phyloP scores from a whole-genome alignment of 2,113 vertebrate species.

The Pseudorectes ferrugineus region DNA sequence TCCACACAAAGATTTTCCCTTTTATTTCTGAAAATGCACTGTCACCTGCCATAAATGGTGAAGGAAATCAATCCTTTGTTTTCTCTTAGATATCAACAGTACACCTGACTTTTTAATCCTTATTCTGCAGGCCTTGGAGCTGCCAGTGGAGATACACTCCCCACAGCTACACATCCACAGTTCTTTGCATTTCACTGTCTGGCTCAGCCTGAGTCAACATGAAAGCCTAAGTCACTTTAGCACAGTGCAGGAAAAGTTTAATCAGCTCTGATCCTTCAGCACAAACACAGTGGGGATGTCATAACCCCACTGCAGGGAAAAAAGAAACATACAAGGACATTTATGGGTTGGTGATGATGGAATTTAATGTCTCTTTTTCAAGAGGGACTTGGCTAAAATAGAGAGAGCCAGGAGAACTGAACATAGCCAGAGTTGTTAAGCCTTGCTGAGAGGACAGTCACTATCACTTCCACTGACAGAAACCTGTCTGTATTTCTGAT shows the following conservation, averaged over 20 bases:
- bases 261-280: neutral
- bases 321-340: neutral
- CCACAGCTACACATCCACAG: neutral
- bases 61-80: neutral
- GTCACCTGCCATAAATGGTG: accelerated
- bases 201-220: neutral
- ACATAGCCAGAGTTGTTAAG: neutral
- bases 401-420: neutral
- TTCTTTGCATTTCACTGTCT: neutral
- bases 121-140: neutral
- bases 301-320: neutral
- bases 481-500: neutral
- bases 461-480: neutral
- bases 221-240: neutral
- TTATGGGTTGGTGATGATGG: neutral
- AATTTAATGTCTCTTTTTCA: neutral
- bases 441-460: neutral
- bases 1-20: neutral
- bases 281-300: neutral
- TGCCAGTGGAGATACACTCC: neutral
- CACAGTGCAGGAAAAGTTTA: neutral
- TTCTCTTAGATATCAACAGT: neutral
- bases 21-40: neutral
- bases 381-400: neutral
- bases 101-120: neutral